Evolutionary conservation across 2,113 vertebrate species (phyloP).

Genomic region (Ahaetulla prasina): DNA sequence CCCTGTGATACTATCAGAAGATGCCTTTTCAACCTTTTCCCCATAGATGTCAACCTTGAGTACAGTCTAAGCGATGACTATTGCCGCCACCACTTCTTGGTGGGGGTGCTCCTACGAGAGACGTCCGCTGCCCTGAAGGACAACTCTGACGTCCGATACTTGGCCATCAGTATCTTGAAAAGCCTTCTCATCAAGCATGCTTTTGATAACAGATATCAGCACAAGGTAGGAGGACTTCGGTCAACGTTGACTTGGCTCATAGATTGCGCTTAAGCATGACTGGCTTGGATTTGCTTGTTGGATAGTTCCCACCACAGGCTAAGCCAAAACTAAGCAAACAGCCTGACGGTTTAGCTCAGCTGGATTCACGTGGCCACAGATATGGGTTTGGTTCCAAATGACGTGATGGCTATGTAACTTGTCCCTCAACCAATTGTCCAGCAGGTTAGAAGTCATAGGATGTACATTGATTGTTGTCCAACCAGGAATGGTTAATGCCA

Average conservation of each 20-base stretch:
- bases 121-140: constrained; percentile 84
- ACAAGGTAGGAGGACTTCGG: constrained; percentile 71
- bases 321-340: neutral
- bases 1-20: neutral
- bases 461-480: neutral
- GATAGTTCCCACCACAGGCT: neutral
- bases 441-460: neutral
- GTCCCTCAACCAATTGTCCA: neutral
- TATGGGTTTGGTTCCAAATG: neutral
- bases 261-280: neutral
- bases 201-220: constrained; percentile 88
- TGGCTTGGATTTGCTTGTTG: neutral
- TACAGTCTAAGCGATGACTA: constrained; percentile 92
- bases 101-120: constrained; percentile 90
- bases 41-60: constrained; percentile 88
- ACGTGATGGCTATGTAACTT: neutral
- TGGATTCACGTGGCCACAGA: neutral
- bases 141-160: constrained; percentile 82
- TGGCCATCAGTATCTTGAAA: constrained; percentile 85
- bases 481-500: neutral
- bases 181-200: constrained; percentile 93
- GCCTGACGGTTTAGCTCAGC: neutral
- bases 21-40: constrained; percentile 25
- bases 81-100: constrained; percentile 92
- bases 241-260: neutral